Conservation (phyloP, 2,888 invertebrate genomes). For the Ectropis crepuscularia region DNA sequence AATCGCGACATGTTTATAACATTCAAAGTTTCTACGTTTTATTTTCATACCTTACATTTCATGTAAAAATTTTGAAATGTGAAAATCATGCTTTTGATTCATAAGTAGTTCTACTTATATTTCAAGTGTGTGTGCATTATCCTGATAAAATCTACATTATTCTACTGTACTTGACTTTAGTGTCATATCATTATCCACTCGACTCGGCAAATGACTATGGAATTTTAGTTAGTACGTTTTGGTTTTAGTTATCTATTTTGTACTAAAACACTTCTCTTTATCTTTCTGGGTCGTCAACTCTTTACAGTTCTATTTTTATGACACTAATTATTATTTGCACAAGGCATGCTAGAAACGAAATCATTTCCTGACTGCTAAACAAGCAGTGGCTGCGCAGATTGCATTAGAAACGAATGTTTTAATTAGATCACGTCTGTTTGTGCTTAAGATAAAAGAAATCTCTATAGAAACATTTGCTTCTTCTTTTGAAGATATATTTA, state of each 20-base stretch:
- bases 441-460: constrained; percentile 19
- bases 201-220: too few species aligned
- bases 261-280: too few species aligned
- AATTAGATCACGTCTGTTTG: constrained; percentile 19
- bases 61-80: background rate
- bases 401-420: constrained; percentile 19
- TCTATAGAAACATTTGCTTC: constrained; percentile 9
- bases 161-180: too few species aligned
- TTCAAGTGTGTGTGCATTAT: too few species aligned
- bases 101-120: background rate
- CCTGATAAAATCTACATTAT: too few species aligned
- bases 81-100: background rate
- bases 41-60: background rate
- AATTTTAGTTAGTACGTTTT: too few species aligned
- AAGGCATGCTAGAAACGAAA: constrained; percentile 17
- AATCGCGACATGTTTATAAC: constrained; percentile 2
- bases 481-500: constrained; percentile 9
- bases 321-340: constrained; percentile 13
- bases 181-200: too few species aligned
- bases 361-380: constrained; percentile 23
- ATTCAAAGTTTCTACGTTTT: constrained; percentile 3
- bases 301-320: constrained; percentile 15
- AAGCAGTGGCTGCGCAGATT: constrained; percentile 14
- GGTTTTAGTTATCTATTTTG: too few species aligned
- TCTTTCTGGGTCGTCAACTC: too few species aligned